These are phyloP conservation scores for Cyrtonyx montezumae DNA, from an alignment of 2,113 vertebrate species.

Conservation along the genomic window DNA sequence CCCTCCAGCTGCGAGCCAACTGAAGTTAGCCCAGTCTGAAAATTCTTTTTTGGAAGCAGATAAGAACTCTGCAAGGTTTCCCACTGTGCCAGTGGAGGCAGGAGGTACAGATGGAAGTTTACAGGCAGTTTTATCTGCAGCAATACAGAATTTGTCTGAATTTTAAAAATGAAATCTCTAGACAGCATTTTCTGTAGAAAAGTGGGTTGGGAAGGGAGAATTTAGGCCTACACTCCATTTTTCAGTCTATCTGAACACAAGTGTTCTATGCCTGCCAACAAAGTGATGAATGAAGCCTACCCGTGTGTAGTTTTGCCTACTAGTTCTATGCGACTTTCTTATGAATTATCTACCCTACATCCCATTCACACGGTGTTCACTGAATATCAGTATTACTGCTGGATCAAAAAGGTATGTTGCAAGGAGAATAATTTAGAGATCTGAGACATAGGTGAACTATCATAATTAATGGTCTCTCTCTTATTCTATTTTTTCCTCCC, in stretches of 20 bases:
- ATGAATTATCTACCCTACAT: neutral
- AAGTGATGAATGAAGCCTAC: slow-evolving; percentile 35
- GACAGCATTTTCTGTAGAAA: neutral
- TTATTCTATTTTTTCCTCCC: neutral
- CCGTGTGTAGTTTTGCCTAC: neutral
- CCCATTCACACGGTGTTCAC: neutral
- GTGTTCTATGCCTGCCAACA: neutral
- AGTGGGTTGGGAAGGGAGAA: neutral
- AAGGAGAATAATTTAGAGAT: neutral
- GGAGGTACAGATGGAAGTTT: slow-evolving; percentile 58
- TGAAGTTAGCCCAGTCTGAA: slow-evolving; percentile 45
- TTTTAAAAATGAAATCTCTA: slow-evolving; percentile 11
- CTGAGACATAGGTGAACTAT: neutral
- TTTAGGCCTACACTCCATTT: neutral
- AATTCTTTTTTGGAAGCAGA: slow-evolving; percentile 51
- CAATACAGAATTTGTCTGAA: slow-evolving; percentile 15
- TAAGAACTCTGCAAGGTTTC: slow-evolving; percentile 32
- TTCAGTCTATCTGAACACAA: slow-evolving; percentile 7
- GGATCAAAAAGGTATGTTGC: neutral
- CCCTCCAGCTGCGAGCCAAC: slow-evolving; percentile 45
- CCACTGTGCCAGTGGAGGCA: slow-evolving; percentile 27
- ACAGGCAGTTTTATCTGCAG: slow-evolving; percentile 27
- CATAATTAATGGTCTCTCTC: neutral
- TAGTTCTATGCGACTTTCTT: neutral
- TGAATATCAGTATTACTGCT: neutral